phyloP scores from a whole-genome alignment of 2,113 vertebrate genomes.

The Casuarius casuarius region DNA sequence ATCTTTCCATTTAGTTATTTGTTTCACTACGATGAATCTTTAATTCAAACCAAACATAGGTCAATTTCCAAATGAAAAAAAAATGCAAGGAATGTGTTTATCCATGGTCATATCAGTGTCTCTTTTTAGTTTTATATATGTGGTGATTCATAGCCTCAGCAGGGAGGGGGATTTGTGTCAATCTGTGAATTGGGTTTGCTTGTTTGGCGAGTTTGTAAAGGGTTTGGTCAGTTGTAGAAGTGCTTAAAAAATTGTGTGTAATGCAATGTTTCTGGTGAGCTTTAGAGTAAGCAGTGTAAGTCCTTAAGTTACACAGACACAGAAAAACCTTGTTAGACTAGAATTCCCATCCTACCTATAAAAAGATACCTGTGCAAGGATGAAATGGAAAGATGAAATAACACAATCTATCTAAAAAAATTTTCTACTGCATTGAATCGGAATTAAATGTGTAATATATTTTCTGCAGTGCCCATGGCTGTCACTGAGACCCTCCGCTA shows the following conservation, averaged over 20 bases:
- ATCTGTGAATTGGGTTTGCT: slow-evolving; percentile 8
- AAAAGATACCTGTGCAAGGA: background rate
- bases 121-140: background rate
- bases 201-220: slow-evolving; percentile 19
- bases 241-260: background rate
- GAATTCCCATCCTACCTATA: background rate
- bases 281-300: background rate
- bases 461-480: background rate
- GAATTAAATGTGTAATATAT: background rate
- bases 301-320: background rate
- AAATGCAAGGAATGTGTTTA: slow-evolving; percentile 54
- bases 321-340: background rate
- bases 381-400: background rate
- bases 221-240: background rate
- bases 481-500: background rate
- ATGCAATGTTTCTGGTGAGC: background rate
- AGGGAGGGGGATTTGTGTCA: slow-evolving; percentile 52
- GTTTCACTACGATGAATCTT: slow-evolving; percentile 64
- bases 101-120: background rate
- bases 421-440: background rate
- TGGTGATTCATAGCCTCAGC: slow-evolving; percentile 6
- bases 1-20: slow-evolving; percentile 72
- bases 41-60: slow-evolving; percentile 77
- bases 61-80: slow-evolving; percentile 40
- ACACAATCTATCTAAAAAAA: fast-evolving